Conservation (phyloP, 2,113 vertebrate species). For the Recurvirostra avosetta region DNA sequence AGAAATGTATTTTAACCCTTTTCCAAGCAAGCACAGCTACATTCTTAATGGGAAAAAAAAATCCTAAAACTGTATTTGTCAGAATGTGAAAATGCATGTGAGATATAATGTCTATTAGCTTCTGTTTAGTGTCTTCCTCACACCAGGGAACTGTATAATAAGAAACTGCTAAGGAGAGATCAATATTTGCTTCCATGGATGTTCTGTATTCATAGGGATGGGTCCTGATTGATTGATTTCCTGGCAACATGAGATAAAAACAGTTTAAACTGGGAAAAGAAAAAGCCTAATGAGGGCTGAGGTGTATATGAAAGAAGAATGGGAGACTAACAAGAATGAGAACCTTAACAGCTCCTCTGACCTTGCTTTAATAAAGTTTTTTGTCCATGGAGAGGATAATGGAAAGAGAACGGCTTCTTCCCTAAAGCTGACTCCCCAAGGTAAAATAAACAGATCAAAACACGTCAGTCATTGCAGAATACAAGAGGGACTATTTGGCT, state of each 20-base stretch:
- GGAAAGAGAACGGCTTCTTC: not conserved
- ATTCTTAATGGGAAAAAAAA: not conserved
- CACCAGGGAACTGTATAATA: not conserved
- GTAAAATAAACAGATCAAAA: not conserved
- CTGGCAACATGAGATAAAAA: not conserved
- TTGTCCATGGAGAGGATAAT: not conserved
- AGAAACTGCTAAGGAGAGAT: not conserved
- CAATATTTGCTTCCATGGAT: not conserved
- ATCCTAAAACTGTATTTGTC: not conserved
- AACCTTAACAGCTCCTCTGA: not conserved
- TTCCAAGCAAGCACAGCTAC: not conserved
- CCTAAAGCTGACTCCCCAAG: not conserved
- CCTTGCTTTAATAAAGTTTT: not conserved
- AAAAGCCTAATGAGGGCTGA: not conserved
- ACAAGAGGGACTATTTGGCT: not conserved
- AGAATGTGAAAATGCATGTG: not conserved
- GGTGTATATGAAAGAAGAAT: not conserved
- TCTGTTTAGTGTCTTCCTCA: not conserved
- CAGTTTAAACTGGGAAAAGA: not conserved
- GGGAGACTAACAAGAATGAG: not conserved
- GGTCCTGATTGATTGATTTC: not conserved
- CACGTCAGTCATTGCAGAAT: accelerated
- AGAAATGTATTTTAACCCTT: not conserved
- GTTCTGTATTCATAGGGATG: not conserved
- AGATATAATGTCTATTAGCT: not conserved